These are phyloP conservation scores for Menidia beryllina DNA, from an alignment of 2,113 vertebrate genomes.

Conservation along the genomic window DNA sequence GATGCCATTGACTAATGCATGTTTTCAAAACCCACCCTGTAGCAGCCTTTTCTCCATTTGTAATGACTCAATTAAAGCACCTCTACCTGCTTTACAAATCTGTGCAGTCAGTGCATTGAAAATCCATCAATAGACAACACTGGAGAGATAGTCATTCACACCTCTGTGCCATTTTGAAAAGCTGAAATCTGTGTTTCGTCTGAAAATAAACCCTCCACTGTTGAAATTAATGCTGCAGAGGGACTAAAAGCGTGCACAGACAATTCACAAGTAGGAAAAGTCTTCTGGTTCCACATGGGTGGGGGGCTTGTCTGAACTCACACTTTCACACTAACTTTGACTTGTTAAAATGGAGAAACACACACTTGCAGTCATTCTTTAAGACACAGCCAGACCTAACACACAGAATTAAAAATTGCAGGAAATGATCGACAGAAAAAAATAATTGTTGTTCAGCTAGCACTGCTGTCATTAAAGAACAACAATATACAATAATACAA, in stretches of 20 bases:
- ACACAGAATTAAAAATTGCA: not conserved
- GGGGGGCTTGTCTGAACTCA: constrained; percentile 40
- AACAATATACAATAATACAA: not conserved
- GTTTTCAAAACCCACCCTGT: constrained; percentile 22
- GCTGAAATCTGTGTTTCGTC: constrained; percentile 3
- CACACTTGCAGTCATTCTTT: not conserved
- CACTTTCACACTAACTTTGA: constrained; percentile 49
- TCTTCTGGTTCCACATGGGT: constrained; percentile 35
- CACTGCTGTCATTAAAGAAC: constrained; percentile 14
- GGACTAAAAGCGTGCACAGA: constrained; percentile 30
- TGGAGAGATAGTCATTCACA: constrained; percentile 36
- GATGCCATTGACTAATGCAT: constrained; percentile 22
- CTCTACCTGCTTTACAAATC: constrained; percentile 38
- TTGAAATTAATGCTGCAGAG: constrained; percentile 22
- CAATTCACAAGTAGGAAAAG: constrained; percentile 44
- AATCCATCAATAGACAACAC: constrained; percentile 42
- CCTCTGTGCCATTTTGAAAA: constrained; percentile 14
- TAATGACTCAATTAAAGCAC: constrained; percentile 43
- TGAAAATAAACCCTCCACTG: constrained; percentile 16
- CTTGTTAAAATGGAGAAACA: constrained; percentile 39
- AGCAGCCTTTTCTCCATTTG: constrained; percentile 9
- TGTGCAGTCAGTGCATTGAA: constrained; percentile 47
- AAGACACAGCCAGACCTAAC: constrained; percentile 10
- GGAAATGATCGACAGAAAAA: not conserved
- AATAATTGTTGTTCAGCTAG: not conserved